phyloP scores from a whole-genome alignment of 2,888 invertebrate species.

The Chrysolina americana region DNA sequence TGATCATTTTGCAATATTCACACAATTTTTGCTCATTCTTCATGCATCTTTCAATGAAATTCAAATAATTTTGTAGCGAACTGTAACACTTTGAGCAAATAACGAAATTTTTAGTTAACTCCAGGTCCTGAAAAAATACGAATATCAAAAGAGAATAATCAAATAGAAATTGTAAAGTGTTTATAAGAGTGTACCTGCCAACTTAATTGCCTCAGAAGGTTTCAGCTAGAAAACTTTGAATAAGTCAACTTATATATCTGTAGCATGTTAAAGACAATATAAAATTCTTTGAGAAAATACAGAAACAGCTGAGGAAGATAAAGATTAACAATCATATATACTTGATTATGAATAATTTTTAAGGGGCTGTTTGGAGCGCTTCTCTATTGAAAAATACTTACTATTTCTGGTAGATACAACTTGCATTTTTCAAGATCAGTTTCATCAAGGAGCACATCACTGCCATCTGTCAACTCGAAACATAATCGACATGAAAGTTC shows the following conservation, averaged over 20 bases:
- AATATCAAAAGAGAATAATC: neutral
- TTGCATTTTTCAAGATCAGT: constrained; percentile 6
- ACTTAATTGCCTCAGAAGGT: no score
- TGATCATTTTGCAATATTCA: constrained; percentile 1
- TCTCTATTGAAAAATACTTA: neutral
- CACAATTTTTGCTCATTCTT: constrained; percentile 10
- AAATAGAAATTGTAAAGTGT: no score
- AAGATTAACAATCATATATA: no score
- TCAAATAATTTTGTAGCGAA: neutral
- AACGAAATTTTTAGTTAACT: neutral
- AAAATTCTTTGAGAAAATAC: no score
- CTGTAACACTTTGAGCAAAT: constrained; percentile 7
- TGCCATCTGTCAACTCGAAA: neutral
- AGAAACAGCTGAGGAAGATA: no score
- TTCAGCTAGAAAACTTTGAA: no score
- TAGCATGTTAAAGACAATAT: no score
- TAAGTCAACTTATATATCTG: no score
- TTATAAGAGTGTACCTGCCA: no score
- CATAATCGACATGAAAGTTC: constrained; percentile 24
- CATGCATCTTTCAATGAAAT: constrained; percentile 5
- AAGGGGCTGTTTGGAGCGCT: no score
- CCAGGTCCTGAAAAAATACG: constrained; percentile 6
- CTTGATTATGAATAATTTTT: no score
- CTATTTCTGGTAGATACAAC: constrained; percentile 21
- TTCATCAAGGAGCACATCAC: neutral